A percentile compares a stretch with the other conserved stretches of the same genome.
Conservation (phyloP, 2,797 vertebrate species). For the Apodemus agrarius region DNA sequence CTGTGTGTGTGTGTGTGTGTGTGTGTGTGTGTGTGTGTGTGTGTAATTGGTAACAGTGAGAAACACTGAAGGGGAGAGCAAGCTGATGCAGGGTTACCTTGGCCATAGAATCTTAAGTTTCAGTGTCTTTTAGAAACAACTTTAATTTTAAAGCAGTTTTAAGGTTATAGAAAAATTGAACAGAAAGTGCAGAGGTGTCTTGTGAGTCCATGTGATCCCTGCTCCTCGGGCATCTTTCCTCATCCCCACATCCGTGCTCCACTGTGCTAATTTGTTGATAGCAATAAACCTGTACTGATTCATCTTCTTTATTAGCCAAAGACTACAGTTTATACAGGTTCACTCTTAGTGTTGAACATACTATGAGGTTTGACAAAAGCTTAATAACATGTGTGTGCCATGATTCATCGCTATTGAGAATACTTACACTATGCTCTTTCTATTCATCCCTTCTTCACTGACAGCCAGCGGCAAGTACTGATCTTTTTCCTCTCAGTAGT, state of each 20-base stretch:
- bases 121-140: background rate
- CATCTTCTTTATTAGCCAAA: background rate
- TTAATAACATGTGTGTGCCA: background rate
- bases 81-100: no score
- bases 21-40: background rate
- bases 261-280: background rate
- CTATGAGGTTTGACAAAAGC: background rate
- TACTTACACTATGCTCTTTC: background rate
- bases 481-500: background rate
- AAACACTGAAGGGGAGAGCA: background rate
- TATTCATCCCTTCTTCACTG: accelerated
- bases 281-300: background rate
- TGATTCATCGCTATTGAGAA: background rate
- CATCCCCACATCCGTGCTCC: accelerated
- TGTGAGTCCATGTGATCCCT: no score
- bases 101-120: background rate
- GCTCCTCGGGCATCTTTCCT: no score
- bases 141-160: slow-evolving; percentile 15
- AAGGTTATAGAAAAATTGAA: background rate
- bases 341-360: background rate
- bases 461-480: background rate
- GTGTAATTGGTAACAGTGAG: background rate
- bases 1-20: background rate
- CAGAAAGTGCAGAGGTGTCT: background rate
- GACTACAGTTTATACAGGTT: background rate